Percentiles rank a stretch among this genome's conserved stretches.
Conservation (phyloP, 2,888 invertebrate species). For the Zhuqinia jingwanae region DNA sequence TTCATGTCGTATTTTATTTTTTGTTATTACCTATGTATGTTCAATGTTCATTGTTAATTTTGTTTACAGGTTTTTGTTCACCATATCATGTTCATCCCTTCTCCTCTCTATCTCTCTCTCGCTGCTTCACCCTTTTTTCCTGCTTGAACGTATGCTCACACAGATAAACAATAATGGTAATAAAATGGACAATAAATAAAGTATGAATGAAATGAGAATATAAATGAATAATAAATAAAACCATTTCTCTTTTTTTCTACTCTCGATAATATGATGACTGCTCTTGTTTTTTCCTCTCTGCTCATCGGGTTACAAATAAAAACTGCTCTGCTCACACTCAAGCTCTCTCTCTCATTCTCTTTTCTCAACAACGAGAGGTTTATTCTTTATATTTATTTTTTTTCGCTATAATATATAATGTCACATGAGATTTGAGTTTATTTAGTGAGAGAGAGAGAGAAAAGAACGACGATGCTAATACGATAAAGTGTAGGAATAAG, state of each 20-base stretch:
- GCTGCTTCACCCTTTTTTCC: not conserved
- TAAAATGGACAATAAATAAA: constrained; percentile 24
- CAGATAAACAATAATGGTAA: not conserved
- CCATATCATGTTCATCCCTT: not conserved
- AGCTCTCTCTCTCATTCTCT: not conserved
- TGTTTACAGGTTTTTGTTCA: not conserved
- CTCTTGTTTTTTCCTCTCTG: not conserved
- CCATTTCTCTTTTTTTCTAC: not conserved
- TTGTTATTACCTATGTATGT: no score
- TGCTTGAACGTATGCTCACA: no score
- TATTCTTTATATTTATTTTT: constrained; percentile 44
- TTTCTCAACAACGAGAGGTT: no score
- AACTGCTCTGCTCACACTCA: not conserved
- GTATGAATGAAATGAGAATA: constrained; percentile 34
- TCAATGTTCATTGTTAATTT: not conserved
- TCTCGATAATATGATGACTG: constrained; percentile 3
- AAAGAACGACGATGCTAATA: not conserved
- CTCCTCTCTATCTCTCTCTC: no score
- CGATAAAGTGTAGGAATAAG: not conserved
- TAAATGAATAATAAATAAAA: constrained; percentile 38
- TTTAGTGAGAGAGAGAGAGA: constrained; percentile 12
- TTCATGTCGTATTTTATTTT: not conserved
- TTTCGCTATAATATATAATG: constrained; percentile 25
- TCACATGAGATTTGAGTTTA: constrained; percentile 57
- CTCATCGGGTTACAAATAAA: constrained; percentile 18